phyloP scores from a whole-genome alignment of 2,888 invertebrate genomes.

The Alloscopus bannaensis region DNA sequence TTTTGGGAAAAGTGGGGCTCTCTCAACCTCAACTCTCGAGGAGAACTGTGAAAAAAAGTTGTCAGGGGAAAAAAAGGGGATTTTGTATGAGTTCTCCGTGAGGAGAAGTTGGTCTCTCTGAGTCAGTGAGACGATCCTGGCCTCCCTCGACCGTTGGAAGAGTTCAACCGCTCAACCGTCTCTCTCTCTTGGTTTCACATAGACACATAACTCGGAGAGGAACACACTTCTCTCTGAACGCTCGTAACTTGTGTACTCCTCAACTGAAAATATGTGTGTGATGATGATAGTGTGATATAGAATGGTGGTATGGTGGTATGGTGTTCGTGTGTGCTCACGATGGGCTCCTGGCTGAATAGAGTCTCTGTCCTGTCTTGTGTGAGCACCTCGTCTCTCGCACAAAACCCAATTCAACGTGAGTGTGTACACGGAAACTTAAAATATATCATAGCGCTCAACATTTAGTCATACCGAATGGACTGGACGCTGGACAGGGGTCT shows the following conservation, averaged over 20 bases:
- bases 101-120: constrained; percentile 22
- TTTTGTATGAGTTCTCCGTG: not conserved
- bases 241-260: too few species aligned
- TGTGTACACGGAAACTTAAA: constrained; percentile 40
- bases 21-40: not conserved
- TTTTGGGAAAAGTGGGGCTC: not conserved
- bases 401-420: not conserved
- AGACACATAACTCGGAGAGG: constrained; percentile 35
- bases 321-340: constrained; percentile 23
- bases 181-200: constrained; percentile 44
- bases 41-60: not conserved
- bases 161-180: constrained; percentile 45
- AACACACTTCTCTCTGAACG: constrained; percentile 13
- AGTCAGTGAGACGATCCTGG: constrained; percentile 58
- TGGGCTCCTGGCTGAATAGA: too few species aligned
- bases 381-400: constrained; percentile 1
- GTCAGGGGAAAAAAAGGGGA: constrained; percentile 15
- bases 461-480: constrained; percentile 35
- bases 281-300: too few species aligned
- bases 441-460: constrained; percentile 40
- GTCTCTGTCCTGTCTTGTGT: too few species aligned
- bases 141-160: constrained; percentile 54
- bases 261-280: too few species aligned
- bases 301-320: constrained; percentile 3
- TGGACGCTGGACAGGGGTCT: constrained; percentile 56